phyloP scores from a whole-genome alignment of 2,113 vertebrate species.

The Cromileptes altivelis region DNA sequence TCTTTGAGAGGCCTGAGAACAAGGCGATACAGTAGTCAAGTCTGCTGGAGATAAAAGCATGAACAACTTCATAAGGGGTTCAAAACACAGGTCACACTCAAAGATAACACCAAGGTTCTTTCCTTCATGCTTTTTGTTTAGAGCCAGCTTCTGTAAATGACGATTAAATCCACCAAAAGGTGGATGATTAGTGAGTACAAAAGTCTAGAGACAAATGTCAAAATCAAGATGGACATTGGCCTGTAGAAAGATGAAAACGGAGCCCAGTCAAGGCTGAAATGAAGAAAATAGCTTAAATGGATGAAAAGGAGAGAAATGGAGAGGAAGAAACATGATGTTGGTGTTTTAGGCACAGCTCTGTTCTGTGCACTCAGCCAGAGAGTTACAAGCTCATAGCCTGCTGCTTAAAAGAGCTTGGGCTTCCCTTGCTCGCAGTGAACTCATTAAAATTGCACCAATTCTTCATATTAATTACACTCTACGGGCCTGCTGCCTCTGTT shows the following conservation, averaged over 20 bases:
- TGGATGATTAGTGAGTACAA: no score
- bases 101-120: no score
- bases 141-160: no score
- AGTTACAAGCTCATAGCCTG: slow-evolving; percentile 22
- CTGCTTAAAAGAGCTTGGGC: slow-evolving; percentile 12
- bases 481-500: slow-evolving; percentile 14
- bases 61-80: no score
- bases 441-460: slow-evolving; percentile 54
- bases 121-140: no score
- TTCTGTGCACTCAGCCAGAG: slow-evolving; percentile 40
- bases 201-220: background rate
- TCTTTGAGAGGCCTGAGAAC: no score
- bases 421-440: slow-evolving; percentile 19
- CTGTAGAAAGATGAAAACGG: slow-evolving; percentile 9
- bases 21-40: no score
- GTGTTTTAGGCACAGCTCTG: slow-evolving; percentile 27
- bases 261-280: slow-evolving; percentile 29
- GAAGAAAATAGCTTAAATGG: slow-evolving; percentile 17
- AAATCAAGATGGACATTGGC: slow-evolving; percentile 19
- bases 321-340: background rate
- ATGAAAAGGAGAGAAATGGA: slow-evolving; percentile 15
- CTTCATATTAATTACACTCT: slow-evolving; percentile 65
- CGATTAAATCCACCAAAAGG: no score
- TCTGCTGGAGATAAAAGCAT: no score
- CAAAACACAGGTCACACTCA: no score